Conservation (phyloP, 1,140 invertebrate genomes). For the Monochamus saltuarius region DNA sequence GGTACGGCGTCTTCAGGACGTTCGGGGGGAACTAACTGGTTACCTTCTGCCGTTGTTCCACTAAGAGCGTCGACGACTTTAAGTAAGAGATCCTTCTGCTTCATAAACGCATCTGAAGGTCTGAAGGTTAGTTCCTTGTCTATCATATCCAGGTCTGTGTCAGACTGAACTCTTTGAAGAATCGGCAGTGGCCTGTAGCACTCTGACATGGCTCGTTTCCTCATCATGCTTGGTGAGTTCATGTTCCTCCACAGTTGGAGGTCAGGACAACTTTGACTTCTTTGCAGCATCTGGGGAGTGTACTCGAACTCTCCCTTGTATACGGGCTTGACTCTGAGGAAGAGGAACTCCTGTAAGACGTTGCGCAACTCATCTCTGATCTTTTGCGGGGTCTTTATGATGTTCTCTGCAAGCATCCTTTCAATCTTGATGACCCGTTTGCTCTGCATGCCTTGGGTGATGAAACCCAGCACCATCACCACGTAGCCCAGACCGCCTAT, state of each 20-base stretch:
- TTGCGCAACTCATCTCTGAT: constrained; percentile 70
- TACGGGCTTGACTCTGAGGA: constrained; percentile 53
- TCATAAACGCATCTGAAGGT: constrained; percentile 59
- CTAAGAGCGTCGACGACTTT: constrained; percentile 74
- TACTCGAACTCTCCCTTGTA: constrained; percentile 54
- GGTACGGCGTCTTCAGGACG: constrained; percentile 53
- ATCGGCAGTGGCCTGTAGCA: constrained; percentile 50
- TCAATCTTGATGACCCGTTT: constrained; percentile 74
- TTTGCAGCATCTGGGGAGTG: constrained; percentile 34
- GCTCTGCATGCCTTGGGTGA: constrained; percentile 71
- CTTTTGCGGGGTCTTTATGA: constrained; percentile 75
- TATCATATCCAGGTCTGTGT: constrained; percentile 73
- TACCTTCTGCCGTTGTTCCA: constrained; percentile 53
- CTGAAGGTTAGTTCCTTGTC: constrained; percentile 74
- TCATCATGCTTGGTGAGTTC: constrained; percentile 53
- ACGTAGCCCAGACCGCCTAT: constrained; percentile 88
- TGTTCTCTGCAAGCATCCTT: constrained; percentile 70
- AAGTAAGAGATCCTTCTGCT: constrained; percentile 71
- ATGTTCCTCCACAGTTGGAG: constrained; percentile 56
- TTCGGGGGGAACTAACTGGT: constrained; percentile 69
- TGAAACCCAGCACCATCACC: constrained; percentile 88
- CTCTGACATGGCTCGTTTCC: constrained; percentile 65
- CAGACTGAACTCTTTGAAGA: constrained; percentile 67
- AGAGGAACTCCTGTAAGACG: constrained; percentile 44
- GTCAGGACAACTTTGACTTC: constrained; percentile 63